phyloP scores from a whole-genome alignment of 2,797 vertebrate genomes.

The Prionace glauca region DNA sequence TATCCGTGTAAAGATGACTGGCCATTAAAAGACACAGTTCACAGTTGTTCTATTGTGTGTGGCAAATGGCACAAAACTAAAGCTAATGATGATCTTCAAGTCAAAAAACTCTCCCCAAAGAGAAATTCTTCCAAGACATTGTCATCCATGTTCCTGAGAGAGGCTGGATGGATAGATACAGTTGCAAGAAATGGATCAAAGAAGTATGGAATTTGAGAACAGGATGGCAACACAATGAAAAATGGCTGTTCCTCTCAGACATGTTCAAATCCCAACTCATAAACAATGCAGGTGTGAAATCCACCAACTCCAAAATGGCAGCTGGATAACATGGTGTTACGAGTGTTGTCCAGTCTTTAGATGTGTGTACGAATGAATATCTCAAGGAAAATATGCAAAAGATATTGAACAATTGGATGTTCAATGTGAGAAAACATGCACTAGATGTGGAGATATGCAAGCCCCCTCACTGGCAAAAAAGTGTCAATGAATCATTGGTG shows the following conservation, averaged over 20 bases:
- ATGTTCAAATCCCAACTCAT: not conserved
- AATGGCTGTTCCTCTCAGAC: not conserved
- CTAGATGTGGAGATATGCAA: too few relatives aligned
- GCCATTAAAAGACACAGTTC: not conserved
- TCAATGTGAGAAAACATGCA: too few relatives aligned
- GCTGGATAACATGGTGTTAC: too few relatives aligned
- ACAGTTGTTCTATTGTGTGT: not conserved
- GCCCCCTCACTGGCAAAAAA: too few relatives aligned
- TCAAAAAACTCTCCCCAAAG: not conserved
- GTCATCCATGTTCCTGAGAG: not conserved
- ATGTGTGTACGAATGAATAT: not conserved
- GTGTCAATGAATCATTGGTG: too few relatives aligned
- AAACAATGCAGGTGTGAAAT: not conserved
- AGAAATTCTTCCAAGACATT: not conserved
- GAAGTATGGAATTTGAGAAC: not conserved
- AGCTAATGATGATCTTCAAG: too few relatives aligned
- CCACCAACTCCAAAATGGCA: not conserved
- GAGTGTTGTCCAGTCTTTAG: not conserved
- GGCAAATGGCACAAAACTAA: too few relatives aligned
- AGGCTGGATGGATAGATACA: not conserved
- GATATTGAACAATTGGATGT: too few relatives aligned
- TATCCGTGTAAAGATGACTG: not conserved
- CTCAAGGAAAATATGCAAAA: too few relatives aligned
- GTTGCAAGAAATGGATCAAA: too few relatives aligned
- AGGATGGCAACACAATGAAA: not conserved